Evolutionary conservation across 2,797 vertebrate genomes (phyloP).

Genomic region (Heliangelus exortis): DNA sequence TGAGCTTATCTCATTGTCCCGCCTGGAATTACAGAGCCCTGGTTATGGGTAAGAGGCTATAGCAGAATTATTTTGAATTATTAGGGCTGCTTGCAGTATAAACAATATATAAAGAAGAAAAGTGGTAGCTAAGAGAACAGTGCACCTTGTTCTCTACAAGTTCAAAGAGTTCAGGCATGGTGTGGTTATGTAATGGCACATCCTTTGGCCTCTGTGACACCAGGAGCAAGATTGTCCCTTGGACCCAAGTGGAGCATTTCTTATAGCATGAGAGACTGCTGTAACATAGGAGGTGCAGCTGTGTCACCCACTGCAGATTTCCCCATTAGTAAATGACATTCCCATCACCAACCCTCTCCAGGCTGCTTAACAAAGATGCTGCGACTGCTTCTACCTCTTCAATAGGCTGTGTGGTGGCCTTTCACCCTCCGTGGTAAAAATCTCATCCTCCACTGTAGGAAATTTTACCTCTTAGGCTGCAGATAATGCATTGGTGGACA

Average conservation of each 20-base stretch:
- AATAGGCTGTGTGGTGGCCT: accelerated
- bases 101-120: neutral
- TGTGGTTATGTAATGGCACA: neutral
- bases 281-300: accelerated
- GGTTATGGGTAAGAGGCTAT: neutral
- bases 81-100: neutral
- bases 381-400: neutral
- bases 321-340: accelerated
- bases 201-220: neutral
- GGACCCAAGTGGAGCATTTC: neutral
- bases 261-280: accelerated
- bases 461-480: neutral
- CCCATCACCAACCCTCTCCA: neutral
- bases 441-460: neutral
- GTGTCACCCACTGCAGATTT: neutral
- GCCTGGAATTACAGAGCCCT: neutral
- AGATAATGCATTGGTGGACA: neutral
- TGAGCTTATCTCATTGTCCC: neutral
- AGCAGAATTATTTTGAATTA: neutral
- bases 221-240: neutral
- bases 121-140: neutral
- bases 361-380: neutral
- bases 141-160: neutral
- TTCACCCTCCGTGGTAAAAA: neutral
- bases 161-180: neutral